Conservation (phyloP, 2,113 vertebrate genomes). For the Salvelinus sp. region DNA sequence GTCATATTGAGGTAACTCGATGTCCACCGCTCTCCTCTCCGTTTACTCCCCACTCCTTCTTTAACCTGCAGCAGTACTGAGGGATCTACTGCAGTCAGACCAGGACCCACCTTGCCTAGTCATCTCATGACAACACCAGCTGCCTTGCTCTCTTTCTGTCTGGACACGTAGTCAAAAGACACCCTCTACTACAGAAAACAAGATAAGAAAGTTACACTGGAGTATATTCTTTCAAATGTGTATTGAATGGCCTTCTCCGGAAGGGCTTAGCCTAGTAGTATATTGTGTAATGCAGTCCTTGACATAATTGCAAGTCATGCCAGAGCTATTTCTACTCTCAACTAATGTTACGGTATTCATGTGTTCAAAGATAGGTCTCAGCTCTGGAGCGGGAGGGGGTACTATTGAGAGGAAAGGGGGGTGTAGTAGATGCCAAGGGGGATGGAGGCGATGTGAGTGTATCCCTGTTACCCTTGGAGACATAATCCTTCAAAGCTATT, state of each 20-base stretch:
- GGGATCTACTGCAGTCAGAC: conserved; percentile 9
- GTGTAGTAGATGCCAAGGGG: conserved; percentile 31
- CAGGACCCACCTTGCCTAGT: conserved; percentile 9
- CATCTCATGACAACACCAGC: conserved; percentile 22
- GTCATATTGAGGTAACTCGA: conserved; percentile 30
- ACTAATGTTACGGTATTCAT: conserved; percentile 19
- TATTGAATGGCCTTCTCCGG: conserved; percentile 21
- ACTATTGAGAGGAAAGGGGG: conserved; percentile 29
- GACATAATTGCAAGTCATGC: conserved; percentile 30
- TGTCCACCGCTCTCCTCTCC: conserved; percentile 5
- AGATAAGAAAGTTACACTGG: conserved; percentile 45
- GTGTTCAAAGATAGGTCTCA: conserved; percentile 11
- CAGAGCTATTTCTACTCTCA: background rate
- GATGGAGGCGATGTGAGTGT: conserved; percentile 28
- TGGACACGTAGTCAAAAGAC: too few relatives aligned
- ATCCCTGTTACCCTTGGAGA: conserved; percentile 52
- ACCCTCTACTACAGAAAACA: conserved; percentile 19
- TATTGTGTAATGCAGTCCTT: conserved; percentile 29
- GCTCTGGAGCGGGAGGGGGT: conserved; percentile 16
- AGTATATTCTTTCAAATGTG: conserved; percentile 30
- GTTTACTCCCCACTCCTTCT: conserved; percentile 17
- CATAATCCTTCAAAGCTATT: conserved; percentile 51
- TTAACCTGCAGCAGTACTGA: conserved; percentile 40
- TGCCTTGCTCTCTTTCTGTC: background rate
- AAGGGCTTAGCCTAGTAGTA: conserved; percentile 8